phyloP scores from a whole-genome alignment of 2,113 vertebrate species.

The Ceuthmochares aereus region DNA sequence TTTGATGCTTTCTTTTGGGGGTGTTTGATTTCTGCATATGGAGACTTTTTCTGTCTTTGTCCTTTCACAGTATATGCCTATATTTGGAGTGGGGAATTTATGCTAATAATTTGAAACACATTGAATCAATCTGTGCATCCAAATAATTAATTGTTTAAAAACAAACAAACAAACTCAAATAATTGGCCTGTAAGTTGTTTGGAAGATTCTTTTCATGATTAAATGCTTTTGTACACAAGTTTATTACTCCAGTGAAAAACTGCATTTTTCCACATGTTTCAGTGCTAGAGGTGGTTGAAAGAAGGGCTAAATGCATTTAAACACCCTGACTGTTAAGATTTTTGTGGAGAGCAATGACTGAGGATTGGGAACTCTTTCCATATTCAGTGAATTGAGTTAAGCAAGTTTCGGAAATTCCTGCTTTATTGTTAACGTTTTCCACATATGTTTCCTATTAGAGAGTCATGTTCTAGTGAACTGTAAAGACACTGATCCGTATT shows the following conservation, averaged over 20 bases:
- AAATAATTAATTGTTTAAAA: background rate
- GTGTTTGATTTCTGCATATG: background rate
- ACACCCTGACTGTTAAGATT: background rate
- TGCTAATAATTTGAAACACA: background rate
- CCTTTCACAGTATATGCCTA: constrained; percentile 4
- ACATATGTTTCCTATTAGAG: constrained; percentile 56
- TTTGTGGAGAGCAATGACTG: background rate
- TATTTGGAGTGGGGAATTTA: constrained; percentile 21
- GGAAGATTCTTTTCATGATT: background rate
- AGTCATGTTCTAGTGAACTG: constrained; percentile 50
- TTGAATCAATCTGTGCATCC: background rate
- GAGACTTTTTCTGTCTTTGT: background rate
- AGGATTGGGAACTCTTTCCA: background rate
- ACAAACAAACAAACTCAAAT: no score
- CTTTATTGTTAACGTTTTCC: constrained; percentile 51
- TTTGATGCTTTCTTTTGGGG: background rate
- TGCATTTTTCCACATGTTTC: background rate
- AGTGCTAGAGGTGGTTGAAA: background rate
- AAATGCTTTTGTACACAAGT: background rate
- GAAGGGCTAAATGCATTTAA: background rate
- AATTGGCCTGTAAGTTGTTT: background rate
- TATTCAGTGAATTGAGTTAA: background rate
- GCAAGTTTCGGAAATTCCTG: background rate
- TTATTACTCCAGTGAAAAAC: constrained; percentile 7
- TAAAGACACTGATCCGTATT: constrained; percentile 53